Conservation (phyloP, 2,888 invertebrate genomes). For the Ochropleura leucogaster region DNA sequence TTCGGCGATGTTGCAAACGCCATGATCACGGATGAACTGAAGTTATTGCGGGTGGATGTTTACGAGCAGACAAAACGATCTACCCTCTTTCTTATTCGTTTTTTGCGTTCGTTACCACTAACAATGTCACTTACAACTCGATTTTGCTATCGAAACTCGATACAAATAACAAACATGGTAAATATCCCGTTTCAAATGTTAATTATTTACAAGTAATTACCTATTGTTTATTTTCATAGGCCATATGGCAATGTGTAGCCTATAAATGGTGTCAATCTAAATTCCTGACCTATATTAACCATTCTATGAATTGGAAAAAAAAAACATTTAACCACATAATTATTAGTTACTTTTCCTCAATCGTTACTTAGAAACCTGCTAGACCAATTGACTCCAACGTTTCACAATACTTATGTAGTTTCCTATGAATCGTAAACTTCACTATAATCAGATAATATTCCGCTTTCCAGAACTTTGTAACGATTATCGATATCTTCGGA, state of each 20-base stretch:
- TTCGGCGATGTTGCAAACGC: too few relatives aligned
- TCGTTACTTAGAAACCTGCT: constrained; percentile 46
- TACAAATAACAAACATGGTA: too few relatives aligned
- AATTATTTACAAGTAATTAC: too few relatives aligned
- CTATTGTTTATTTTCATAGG: too few relatives aligned
- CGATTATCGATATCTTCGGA: constrained; percentile 42
- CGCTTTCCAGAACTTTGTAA: constrained; percentile 42
- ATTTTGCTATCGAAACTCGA: too few relatives aligned
- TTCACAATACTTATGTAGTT: constrained; percentile 26
- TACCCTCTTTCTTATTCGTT: too few relatives aligned
- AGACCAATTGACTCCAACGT: constrained; percentile 31
- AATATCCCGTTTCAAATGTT: too few relatives aligned
- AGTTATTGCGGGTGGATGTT: too few relatives aligned
- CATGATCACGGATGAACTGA: too few relatives aligned
- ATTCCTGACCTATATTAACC: neutral
- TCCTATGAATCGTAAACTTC: constrained; percentile 47
- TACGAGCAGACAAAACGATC: too few relatives aligned
- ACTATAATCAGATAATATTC: constrained; percentile 51
- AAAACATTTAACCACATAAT: constrained; percentile 14
- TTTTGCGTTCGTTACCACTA: too few relatives aligned
- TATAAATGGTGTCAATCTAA: neutral
- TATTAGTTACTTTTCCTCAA: constrained; percentile 49
- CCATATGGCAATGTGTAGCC: neutral
- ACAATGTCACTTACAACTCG: too few relatives aligned
- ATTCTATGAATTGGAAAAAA: constrained; percentile 11